Percentiles rank a stretch among this genome's conserved stretches.
Conservation (phyloP, 2,113 vertebrate genomes). For the Dissostichus mawsoni region DNA sequence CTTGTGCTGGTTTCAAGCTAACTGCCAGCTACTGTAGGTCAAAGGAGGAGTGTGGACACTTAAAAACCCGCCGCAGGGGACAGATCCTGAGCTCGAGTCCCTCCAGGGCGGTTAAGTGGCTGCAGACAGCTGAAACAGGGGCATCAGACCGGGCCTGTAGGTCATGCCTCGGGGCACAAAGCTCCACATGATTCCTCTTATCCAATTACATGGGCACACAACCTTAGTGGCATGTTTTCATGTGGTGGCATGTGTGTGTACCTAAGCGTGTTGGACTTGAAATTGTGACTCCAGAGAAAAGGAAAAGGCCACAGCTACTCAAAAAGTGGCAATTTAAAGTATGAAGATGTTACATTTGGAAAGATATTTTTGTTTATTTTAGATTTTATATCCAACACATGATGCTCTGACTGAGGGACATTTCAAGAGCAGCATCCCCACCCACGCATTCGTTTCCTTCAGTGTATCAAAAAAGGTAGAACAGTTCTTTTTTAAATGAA, state of each 20-base stretch:
- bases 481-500: not conserved
- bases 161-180: constrained; percentile 52
- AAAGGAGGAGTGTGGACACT: constrained; percentile 32
- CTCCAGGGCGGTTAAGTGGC: constrained; percentile 26
- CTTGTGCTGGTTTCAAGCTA: constrained; percentile 9
- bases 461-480: not conserved
- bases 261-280: not conserved
- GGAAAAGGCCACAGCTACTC: not conserved
- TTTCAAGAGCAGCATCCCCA: not conserved
- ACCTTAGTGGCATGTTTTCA: constrained; percentile 17
- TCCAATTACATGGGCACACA: constrained; percentile 66
- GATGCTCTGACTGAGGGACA: not conserved
- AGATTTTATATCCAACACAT: not conserved
- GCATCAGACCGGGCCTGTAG: constrained; percentile 41
- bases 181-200: constrained; percentile 67
- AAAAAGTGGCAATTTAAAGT: not conserved
- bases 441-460: not conserved
- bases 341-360: not conserved
- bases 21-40: constrained; percentile 9
- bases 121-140: constrained; percentile 31
- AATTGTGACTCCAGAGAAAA: not conserved
- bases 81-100: constrained; percentile 21
- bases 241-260: constrained; percentile 9
- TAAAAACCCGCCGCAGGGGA: constrained; percentile 1
- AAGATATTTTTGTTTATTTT: not conserved